Evolutionary conservation across 2,797 vertebrate genomes (phyloP), one percentile per base, ranked within the genome.

Genomic region (Pempheris klunzingeri): DNA sequence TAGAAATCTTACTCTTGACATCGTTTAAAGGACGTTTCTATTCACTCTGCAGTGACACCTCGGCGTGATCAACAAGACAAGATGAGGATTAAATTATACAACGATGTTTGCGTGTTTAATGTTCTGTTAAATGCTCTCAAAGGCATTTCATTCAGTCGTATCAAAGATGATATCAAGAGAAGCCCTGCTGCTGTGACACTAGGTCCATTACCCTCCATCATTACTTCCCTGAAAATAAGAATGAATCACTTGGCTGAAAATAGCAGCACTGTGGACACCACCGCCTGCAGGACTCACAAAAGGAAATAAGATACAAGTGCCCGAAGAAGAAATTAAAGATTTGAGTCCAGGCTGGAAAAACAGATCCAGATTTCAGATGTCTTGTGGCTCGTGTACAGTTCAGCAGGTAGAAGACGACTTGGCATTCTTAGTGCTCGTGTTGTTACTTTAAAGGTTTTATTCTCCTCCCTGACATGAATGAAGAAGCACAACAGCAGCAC

Each of bases 181-280:
- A 20, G 26, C 28, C 55, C 22, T 62, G 50, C 24, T 36, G 76
- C 2, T 15, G 39, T 30, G 24, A 20, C 39, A 41, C 66, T 9
- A 54, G 71, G 38, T 66, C 83, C 65, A 81, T 85, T 82, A 80
- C 61, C 55, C 64, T 15, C 14, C 49, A 41, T 64, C 54, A 71
- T 66, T 38, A 83, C 46, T 64, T 52, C 61, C 60, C 53, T 62
- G 52, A 71, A 74, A 66, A 70, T 46, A 73, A 11, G 4, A 65
- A 76, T 69, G n/a, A 78, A 69, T 75, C 77, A 62, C 62, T 55
- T 2, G 5, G 63, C 77, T 78, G 62, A 78, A 74, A 82, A 84
- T 69, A 84, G 73, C 70, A 70, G n/a, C 54, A 24, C 24, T 15
- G 6, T 38, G 50, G 50, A 64, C 9, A 20, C 24, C 36, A 18